phyloP scores from a whole-genome alignment of 2,113 vertebrate species.

The Callionymus lyra region DNA sequence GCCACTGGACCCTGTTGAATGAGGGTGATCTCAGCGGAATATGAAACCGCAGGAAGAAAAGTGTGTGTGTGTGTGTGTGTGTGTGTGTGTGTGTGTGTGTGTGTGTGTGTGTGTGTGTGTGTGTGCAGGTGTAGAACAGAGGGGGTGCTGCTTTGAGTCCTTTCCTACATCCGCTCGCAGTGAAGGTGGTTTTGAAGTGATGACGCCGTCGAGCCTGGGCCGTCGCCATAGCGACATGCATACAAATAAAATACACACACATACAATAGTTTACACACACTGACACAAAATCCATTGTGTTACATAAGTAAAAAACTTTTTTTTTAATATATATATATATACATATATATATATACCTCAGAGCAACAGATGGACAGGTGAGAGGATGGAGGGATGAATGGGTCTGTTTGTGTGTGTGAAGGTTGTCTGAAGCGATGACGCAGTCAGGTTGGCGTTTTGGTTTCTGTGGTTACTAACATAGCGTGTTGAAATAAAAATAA shows the following conservation, averaged over 20 bases:
- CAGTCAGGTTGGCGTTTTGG: constrained; percentile 60
- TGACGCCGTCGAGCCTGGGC: constrained; percentile 39
- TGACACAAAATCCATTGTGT: constrained; percentile 4
- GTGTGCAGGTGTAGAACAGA: constrained; percentile 30
- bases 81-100: constrained; percentile 19
- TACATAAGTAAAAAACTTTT: constrained; percentile 18
- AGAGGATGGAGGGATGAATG: constrained; percentile 30
- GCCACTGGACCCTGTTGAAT: constrained; percentile 36
- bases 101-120: constrained; percentile 14
- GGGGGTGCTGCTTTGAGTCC: constrained; percentile 33
- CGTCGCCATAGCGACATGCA: constrained; percentile 46
- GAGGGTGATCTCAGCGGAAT: constrained; percentile 41
- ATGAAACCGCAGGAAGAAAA: constrained; percentile 37
- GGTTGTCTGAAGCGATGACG: constrained; percentile 51
- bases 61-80: constrained; percentile 15
- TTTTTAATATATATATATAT: no score
- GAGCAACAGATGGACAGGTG: constrained; percentile 25
- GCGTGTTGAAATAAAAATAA: constrained; percentile 10
- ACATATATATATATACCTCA: no score
- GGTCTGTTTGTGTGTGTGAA: constrained; percentile 37
- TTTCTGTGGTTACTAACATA: constrained; percentile 56
- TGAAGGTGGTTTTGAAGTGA: constrained; percentile 60
- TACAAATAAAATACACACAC: constrained; percentile 38
- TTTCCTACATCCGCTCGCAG: constrained; percentile 41
- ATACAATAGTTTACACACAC: constrained; percentile 6